A percentile compares a stretch with the other conserved stretches of the same genome.
Conservation (phyloP, 2,888 invertebrate genomes). For the Torymus texanus region DNA sequence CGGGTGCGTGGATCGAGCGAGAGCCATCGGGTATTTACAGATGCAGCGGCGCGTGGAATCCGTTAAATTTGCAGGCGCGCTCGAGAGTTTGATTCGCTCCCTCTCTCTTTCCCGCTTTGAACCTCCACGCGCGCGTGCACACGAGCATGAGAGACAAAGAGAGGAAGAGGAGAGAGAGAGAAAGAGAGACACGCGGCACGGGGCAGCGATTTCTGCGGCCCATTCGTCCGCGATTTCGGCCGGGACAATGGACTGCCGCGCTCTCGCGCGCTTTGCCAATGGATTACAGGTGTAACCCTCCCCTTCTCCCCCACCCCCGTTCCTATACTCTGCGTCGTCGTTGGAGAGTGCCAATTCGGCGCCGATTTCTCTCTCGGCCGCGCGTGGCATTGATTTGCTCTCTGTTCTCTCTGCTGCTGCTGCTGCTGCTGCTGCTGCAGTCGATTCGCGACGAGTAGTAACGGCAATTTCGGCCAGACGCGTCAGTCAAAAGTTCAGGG, state of each 20-base stretch:
- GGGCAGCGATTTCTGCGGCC: no score
- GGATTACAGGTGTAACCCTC: slow-evolving; percentile 45
- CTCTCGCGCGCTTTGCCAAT: slow-evolving; percentile 15
- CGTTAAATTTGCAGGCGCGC: slow-evolving; percentile 23
- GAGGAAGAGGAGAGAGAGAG: no score
- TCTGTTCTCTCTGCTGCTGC: neutral
- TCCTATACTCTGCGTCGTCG: no score
- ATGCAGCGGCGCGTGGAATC: slow-evolving; percentile 16
- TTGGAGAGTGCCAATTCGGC: slow-evolving; percentile 24
- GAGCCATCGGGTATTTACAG: slow-evolving; percentile 23
- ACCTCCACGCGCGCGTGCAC: no score
- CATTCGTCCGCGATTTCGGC: neutral
- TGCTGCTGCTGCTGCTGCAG: neutral
- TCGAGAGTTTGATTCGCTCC: slow-evolving; percentile 7
- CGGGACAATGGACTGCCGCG: slow-evolving; percentile 10
- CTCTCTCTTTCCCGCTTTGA: neutral
- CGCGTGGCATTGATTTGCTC: slow-evolving; percentile 23
- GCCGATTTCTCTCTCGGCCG: slow-evolving; percentile 2
- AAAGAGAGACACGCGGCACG: no score
- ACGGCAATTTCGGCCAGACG: slow-evolving; percentile 5
- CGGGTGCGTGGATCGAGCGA: neutral
- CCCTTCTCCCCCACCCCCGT: no score
- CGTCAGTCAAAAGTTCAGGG: slow-evolving; percentile 9
- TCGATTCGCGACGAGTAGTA: neutral
- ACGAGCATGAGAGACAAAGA: no score